A percentile compares a stretch with the other conserved stretches of the same genome.
These are phyloP conservation scores for Ancistrus triradiatus DNA, from an alignment of 2,113 vertebrate species.

Conservation along the genomic window DNA sequence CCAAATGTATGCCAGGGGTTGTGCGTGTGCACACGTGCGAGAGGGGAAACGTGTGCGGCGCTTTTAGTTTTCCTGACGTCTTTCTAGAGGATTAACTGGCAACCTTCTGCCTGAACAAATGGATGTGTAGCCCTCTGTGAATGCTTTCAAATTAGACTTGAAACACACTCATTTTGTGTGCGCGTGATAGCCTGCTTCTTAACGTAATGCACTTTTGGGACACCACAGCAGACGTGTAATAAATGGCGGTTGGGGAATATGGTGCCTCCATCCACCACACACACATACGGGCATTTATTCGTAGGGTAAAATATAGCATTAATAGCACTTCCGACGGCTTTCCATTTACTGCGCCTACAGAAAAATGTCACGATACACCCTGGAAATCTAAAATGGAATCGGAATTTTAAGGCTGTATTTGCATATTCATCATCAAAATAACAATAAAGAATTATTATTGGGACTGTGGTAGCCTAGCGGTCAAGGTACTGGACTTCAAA, in stretches of 20 bases:
- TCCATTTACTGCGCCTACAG: no score
- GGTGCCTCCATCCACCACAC: constrained; percentile 1
- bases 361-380: no score
- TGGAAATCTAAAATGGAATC: no score
- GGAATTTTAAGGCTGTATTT: no score
- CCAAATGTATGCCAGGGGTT: constrained; percentile 3
- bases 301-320: no score
- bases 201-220: constrained; percentile 38
- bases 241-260: neutral
- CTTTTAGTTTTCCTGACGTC: constrained; percentile 40
- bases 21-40: constrained; percentile 15
- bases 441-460: no score
- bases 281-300: neutral
- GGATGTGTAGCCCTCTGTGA: constrained; percentile 50
- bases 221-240: constrained; percentile 8
- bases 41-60: constrained; percentile 4
- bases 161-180: neutral
- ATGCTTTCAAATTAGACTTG: constrained; percentile 45
- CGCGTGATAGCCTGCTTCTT: constrained; percentile 20
- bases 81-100: constrained; percentile 42
- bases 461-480: no score
- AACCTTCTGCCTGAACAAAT: constrained; percentile 47
- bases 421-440: no score
- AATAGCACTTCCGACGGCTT: no score
- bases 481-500: no score